Conservation (phyloP, 2,888 invertebrate genomes). For the Caradrina clavipalpis region DNA sequence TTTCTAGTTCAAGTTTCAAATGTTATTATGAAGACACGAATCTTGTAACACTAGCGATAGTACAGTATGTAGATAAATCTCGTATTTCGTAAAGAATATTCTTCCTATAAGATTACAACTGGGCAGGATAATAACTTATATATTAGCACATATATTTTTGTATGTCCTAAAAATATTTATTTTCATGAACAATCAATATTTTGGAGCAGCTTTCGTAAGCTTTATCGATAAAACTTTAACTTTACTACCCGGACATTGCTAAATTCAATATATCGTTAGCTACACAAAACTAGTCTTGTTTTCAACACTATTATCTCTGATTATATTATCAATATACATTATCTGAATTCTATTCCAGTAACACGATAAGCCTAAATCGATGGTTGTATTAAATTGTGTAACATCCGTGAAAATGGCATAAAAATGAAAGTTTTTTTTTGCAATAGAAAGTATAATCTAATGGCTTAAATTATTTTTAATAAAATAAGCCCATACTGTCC, state of each 20-base stretch:
- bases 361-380: slow-evolving; percentile 45
- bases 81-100: neutral
- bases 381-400: slow-evolving; percentile 6
- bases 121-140: neutral
- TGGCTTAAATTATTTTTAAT: too few species aligned
- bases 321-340: slow-evolving; percentile 29
- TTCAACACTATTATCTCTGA: slow-evolving; percentile 34
- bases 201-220: neutral
- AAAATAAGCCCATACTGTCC: too few species aligned
- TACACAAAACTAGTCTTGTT: slow-evolving; percentile 17
- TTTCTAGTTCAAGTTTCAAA: neutral
- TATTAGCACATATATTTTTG: neutral
- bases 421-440: slow-evolving; percentile 24
- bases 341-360: slow-evolving; percentile 47
- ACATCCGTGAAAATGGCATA: neutral
- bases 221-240: neutral
- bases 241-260: slow-evolving; percentile 2
- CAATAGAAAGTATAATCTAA: slow-evolving; percentile 9
- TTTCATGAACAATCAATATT: neutral
- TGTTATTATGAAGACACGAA: neutral
- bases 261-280: neutral
- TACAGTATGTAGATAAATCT: neutral
- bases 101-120: neutral
- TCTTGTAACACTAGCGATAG: neutral
- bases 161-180: neutral